Evolutionary conservation across 2,888 invertebrate genomes (phyloP).

Genomic region (Liopterus haemorrhoidalis): DNA sequence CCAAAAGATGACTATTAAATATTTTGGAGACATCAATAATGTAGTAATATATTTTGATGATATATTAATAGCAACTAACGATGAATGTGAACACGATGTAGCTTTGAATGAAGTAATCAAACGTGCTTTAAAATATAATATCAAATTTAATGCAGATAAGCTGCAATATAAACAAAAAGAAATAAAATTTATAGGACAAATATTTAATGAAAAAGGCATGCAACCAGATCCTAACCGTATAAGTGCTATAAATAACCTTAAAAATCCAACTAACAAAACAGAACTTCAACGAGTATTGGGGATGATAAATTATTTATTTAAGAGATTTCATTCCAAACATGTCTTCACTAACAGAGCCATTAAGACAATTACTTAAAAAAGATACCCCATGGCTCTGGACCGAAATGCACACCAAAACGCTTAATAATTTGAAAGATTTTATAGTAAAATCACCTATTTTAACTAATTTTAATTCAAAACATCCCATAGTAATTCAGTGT

Average conservation of each 20-base stretch:
- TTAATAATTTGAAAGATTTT: slow-evolving; percentile 26
- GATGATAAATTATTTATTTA: slow-evolving; percentile 21
- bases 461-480: slow-evolving; percentile 26
- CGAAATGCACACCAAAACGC: slow-evolving; percentile 22
- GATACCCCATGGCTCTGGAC: slow-evolving; percentile 27
- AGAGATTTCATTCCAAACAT: slow-evolving; percentile 20
- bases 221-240: slow-evolving; percentile 15
- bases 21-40: slow-evolving; percentile 25
- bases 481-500: slow-evolving; percentile 26
- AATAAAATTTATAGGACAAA: slow-evolving; percentile 23
- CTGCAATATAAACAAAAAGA: slow-evolving; percentile 24
- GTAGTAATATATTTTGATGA: slow-evolving; percentile 27
- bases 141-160: slow-evolving; percentile 28
- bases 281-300: slow-evolving; percentile 21
- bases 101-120: slow-evolving; percentile 23
- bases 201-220: slow-evolving; percentile 13
- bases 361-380: slow-evolving; percentile 27
- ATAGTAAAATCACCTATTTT: slow-evolving; percentile 25
- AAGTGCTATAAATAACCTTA: slow-evolving; percentile 19
- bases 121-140: slow-evolving; percentile 21
- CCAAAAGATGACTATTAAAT: slow-evolving; percentile 25
- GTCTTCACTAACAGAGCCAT: slow-evolving; percentile 23
- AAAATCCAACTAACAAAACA: slow-evolving; percentile 21
- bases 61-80: slow-evolving; percentile 22
- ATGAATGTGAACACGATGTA: slow-evolving; percentile 25